phyloP scores from a whole-genome alignment of 2,797 vertebrate genomes.

The Leuciscus waleckii region DNA sequence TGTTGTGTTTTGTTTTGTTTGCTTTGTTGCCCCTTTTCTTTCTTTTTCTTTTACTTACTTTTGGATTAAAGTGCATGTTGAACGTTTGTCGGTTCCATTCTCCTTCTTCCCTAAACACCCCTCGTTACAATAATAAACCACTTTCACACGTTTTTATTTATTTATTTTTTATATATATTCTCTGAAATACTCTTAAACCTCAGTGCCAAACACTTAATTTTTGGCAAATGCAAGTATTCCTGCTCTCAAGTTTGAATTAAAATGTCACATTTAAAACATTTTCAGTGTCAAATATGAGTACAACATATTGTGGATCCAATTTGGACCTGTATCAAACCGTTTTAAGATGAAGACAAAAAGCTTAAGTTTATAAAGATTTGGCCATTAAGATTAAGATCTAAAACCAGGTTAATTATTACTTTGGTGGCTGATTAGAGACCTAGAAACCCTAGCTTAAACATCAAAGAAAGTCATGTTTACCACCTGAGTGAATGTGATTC shows the following conservation, averaged over 20 bases:
- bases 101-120: too few relatives aligned
- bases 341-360: neutral
- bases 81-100: too few relatives aligned
- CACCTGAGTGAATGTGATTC: too few relatives aligned
- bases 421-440: neutral
- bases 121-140: neutral
- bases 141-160: neutral
- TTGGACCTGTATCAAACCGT: neutral
- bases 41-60: too few relatives aligned
- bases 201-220: neutral
- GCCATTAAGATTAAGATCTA: neutral
- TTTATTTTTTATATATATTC: neutral
- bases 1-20: too few relatives aligned
- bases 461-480: neutral
- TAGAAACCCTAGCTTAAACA: neutral
- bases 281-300: neutral
- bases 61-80: too few relatives aligned
- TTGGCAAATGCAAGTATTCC: neutral
- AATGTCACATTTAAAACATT: neutral
- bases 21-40: too few relatives aligned
- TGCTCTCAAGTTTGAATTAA: neutral
- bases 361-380: neutral
- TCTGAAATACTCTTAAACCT: neutral
- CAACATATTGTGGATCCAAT: neutral
- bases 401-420: neutral